These are phyloP conservation scores for Sarcophaga variegata DNA, from an alignment of 2,888 invertebrate species.

Conservation along the genomic window DNA sequence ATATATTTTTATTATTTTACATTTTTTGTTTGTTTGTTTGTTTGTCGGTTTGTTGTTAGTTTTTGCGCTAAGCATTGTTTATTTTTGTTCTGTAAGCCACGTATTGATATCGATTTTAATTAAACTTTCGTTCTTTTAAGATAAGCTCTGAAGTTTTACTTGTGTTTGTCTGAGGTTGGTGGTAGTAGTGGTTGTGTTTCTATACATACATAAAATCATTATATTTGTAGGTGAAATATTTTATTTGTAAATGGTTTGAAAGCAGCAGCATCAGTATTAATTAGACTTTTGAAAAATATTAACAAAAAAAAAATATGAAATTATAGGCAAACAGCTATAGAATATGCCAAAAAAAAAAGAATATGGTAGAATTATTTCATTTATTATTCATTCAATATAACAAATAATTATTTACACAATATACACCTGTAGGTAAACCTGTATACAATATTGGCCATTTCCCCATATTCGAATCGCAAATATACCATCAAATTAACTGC, in stretches of 20 bases:
- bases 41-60: background rate
- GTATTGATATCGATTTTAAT: conserved; percentile 36
- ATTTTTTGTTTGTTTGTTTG: background rate
- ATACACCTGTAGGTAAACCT: conserved; percentile 3
- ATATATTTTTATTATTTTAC: background rate
- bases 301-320: conserved; percentile 11
- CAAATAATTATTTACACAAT: conserved; percentile 60
- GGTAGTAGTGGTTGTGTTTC: conserved; percentile 26
- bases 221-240: conserved; percentile 54
- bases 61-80: conserved; percentile 29
- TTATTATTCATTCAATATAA: conserved; percentile 42
- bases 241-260: conserved; percentile 63
- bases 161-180: conserved; percentile 2
- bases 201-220: conserved; percentile 52
- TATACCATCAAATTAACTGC: background rate
- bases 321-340: conserved; percentile 56
- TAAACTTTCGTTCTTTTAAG: conserved; percentile 17
- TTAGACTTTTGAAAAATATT: conserved; percentile 13
- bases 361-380: background rate
- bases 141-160: conserved; percentile 54
- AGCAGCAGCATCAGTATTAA: conserved; percentile 65
- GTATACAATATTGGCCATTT: background rate
- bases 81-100: conserved; percentile 58
- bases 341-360: conserved; percentile 38
- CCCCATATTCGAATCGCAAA: background rate